phyloP scores from a whole-genome alignment of 2,888 invertebrate species.

The Allolobophora icterica region DNA sequence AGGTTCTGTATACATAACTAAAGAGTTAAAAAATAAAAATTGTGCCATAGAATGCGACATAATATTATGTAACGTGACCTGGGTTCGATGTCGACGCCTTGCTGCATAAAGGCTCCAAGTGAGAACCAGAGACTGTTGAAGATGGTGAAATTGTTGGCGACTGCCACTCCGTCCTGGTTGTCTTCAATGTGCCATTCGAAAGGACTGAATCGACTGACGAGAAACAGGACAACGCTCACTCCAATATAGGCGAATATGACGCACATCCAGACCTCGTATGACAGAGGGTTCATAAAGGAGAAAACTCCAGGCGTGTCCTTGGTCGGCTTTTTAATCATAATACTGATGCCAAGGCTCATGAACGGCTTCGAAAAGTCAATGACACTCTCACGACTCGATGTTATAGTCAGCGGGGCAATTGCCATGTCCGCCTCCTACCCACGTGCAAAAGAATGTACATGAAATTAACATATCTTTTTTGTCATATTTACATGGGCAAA shows the following conservation, averaged over 20 bases:
- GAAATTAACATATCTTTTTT: not conserved
- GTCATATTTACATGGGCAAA: no score
- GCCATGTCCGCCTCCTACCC: slow-evolving; percentile 92
- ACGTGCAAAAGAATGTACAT: not conserved
- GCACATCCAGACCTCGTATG: slow-evolving; percentile 95
- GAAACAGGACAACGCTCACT: slow-evolving; percentile 88
- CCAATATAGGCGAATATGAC: slow-evolving; percentile 87
- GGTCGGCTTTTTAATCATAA: slow-evolving; percentile 85
- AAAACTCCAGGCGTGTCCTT: slow-evolving; percentile 90
- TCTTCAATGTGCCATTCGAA: slow-evolving; percentile 85
- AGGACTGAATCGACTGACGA: slow-evolving; percentile 94
- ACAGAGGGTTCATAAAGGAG: slow-evolving; percentile 94
- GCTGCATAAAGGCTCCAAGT: slow-evolving; percentile 96
- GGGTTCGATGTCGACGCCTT: slow-evolving; percentile 94
- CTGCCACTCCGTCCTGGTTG: slow-evolving; percentile 55
- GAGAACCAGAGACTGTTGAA: slow-evolving; percentile 97
- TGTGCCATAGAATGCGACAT: no score
- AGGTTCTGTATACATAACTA: no score
- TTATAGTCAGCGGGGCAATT: slow-evolving; percentile 92
- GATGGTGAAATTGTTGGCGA: slow-evolving; percentile 76
- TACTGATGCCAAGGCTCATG: slow-evolving; percentile 92
- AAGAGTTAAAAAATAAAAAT: no score
- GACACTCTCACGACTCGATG: slow-evolving; percentile 89
- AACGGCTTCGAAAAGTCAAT: slow-evolving; percentile 98
- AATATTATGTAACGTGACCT: slow-evolving; percentile 69